Base-by-base conservation (phyloP, 1,140 invertebrate genomes). In the Aplysia californica region DNA sequence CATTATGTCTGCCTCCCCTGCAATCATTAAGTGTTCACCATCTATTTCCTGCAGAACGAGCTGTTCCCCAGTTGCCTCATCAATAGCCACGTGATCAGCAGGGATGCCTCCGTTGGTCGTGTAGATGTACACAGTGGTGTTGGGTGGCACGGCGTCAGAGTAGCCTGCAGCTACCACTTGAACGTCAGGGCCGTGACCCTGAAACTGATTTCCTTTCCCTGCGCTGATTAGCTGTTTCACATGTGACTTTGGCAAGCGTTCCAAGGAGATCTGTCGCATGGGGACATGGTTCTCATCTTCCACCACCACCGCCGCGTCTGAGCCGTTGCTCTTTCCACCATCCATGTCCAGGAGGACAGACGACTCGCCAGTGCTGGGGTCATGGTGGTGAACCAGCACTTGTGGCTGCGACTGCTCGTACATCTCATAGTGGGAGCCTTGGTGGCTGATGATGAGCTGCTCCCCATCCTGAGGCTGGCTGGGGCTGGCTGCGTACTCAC, bases 291-390 rank as follows among this genome's bases (percentile, higher is more conserved):
- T 31, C 23, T 50, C 41, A 50, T n/a, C 23, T 26, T 23, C 59
- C 5, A 31, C 23, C 2, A 10, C 15, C 20, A 35, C n/a, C 20
- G 59, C 35, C 3, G 36, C 20, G 3, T 38, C 29, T 31, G 20
- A 39, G 33, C 55, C 23, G 10, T 18, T 5, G 18, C 23, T 59
- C 35, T 59, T 71, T 18, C 69, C 59, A 35, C 50, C 69, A 59
- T 71, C 69, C 69, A 71, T 71, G 35, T 71, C 69, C 36, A 71
- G 69, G 21, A 71, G 69, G 23, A 35, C 56, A 31, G 69, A 71
- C 31, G 50, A 1, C 39, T 71, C 69, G 23, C 69, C 69, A 29
- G 69, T 71, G 1, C 59, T 26, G 26, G 69, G 69, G 36, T 71
- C 69, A 39, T 50, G 39, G 29, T 71, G 69, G 33, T 23, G 69